Evolutionary conservation across 2,113 vertebrate species (phyloP).

Genomic region (Poeciliopsis occidentalis): DNA sequence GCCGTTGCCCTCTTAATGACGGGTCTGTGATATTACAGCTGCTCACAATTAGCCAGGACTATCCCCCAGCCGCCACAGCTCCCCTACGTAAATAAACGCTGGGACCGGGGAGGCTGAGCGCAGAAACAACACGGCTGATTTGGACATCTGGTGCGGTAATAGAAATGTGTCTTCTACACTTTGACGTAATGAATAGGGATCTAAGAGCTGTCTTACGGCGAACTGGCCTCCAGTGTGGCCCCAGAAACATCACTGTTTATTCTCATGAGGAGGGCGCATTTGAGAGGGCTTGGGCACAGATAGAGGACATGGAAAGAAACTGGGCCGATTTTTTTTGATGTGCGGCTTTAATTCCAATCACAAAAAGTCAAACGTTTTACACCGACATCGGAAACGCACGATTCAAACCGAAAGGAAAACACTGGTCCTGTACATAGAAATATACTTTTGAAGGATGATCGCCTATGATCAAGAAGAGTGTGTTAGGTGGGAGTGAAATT

Average conservation of each 20-base stretch:
- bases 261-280: slow-evolving; percentile 18
- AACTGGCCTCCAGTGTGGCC: slow-evolving; percentile 38
- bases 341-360: neutral
- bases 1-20: slow-evolving; percentile 73
- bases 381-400: neutral
- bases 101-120: slow-evolving; percentile 70
- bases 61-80: slow-evolving; percentile 61
- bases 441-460: neutral
- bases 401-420: neutral
- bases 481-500: no score
- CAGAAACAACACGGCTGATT: slow-evolving; percentile 79
- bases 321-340: neutral
- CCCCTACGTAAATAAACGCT: slow-evolving; percentile 78
- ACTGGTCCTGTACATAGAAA: neutral
- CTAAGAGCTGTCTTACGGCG: slow-evolving; percentile 53
- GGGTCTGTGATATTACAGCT: slow-evolving; percentile 77
- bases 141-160: slow-evolving; percentile 75
- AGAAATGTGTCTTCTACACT: slow-evolving; percentile 69
- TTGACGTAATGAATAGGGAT: slow-evolving; percentile 73
- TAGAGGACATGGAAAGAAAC: neutral
- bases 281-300: slow-evolving; percentile 21
- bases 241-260: slow-evolving; percentile 56
- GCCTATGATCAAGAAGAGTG: neutral
- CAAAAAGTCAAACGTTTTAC: neutral
- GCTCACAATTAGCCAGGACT: slow-evolving; percentile 77